These are phyloP conservation scores for Cryptoblepharus egeriae DNA, from an alignment of 2,797 vertebrate genomes.

Conservation along the genomic window DNA sequence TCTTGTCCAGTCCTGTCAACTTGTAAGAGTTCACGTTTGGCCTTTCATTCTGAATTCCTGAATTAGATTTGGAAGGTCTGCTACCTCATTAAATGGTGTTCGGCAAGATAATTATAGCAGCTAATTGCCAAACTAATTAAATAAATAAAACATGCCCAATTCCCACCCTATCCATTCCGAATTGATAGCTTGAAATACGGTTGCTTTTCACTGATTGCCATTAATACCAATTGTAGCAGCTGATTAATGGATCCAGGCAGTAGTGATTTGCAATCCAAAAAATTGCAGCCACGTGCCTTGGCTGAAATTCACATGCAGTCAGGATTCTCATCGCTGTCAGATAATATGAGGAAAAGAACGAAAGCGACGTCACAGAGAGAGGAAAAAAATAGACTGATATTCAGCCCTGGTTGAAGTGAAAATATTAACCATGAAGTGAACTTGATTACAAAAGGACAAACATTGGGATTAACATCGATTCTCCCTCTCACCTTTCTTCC, in stretches of 20 bases:
- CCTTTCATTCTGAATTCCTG: conserved; percentile 16
- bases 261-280: conserved; percentile 45
- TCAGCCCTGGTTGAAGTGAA: conserved; percentile 39
- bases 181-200: conserved; percentile 62
- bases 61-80: conserved; percentile 4
- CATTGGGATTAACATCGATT: neutral
- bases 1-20: neutral
- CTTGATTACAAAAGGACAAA: conserved; percentile 54
- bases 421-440: conserved; percentile 47
- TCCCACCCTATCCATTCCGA: conserved; percentile 48
- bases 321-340: conserved; percentile 13
- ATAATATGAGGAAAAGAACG: conserved; percentile 33
- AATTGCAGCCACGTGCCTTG: conserved; percentile 34
- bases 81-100: conserved; percentile 37
- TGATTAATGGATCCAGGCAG: conserved; percentile 47
- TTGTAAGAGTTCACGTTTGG: neutral
- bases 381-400: conserved; percentile 36
- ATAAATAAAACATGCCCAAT: conserved; percentile 65
- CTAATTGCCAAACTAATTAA: conserved; percentile 69
- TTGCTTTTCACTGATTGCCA: conserved; percentile 62
- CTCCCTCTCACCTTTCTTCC: neutral
- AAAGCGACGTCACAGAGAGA: conserved; percentile 28
- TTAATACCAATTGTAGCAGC: conserved; percentile 56
- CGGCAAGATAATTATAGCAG: conserved; percentile 61
- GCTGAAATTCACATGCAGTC: conserved; percentile 49